Evolutionary conservation across 1,140 invertebrate genomes (phyloP), one percentile per base, ranked within the genome.

Genomic region (Prorops nasuta): DNA sequence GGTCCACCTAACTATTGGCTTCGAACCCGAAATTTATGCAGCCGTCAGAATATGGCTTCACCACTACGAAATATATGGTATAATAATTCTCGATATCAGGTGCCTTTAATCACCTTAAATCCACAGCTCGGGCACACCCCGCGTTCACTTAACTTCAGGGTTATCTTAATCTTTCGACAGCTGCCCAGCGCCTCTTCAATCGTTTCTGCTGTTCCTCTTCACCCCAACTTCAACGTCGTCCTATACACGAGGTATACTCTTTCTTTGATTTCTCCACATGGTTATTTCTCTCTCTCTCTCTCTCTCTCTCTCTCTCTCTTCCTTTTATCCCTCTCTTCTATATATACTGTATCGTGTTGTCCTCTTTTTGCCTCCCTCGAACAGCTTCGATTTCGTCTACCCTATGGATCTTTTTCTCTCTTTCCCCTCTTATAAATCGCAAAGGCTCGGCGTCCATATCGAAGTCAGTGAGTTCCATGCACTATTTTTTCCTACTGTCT

Each of bases 111-210:
- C 73, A 75, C 64, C 71, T 77, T 76, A 77, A 77, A 76, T 75
- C 74, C 73, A 77, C 73, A 76, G 64, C 53, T 51, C 60, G 36
- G 66, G 66, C 67, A 73, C 66, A 71, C 66, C 66, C 66, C 67
- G 46, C 52, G 64, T 64, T 74, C 67, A 67, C 67, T 74, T 68
- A 74, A 69, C 64, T 74, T 73, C 65, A 70, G 69, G 75, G 69
- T 76, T 76, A 77, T 76, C 75, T 77, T 75, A 76, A 76, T 76
- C 76, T 76, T 72, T 69, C 72, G 71, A 78, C 74, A 78, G 74
- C 74, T 78, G 74, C 72, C 68, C 71, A 74, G 72, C 72, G 71
- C 63, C 64, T 71, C 62, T 57, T 71, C 65, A 57, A 66, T 68
- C 58, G 53, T 57, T 58, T 40, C 36, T 63, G 45, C 57, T 62